Evolutionary conservation across 2,797 vertebrate species (phyloP).

Genomic region (Lepidocolaptes lacrymiger): DNA sequence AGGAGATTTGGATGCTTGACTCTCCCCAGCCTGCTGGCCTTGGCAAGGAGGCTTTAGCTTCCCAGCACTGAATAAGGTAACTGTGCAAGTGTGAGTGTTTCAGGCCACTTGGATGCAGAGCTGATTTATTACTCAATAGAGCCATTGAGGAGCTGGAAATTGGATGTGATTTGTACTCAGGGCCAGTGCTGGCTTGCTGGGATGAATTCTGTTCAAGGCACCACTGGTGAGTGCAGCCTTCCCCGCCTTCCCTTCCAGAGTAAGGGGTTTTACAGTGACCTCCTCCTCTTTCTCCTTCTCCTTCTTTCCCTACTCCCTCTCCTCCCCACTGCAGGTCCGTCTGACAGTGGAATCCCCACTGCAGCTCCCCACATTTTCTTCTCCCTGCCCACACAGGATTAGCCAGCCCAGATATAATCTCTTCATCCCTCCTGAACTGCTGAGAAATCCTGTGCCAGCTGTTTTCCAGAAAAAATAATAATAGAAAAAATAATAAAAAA

Average conservation of each 20-base stretch:
- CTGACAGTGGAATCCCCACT: neutral
- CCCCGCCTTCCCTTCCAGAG: neutral
- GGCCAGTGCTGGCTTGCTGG: slow-evolving; percentile 16
- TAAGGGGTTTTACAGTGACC: neutral
- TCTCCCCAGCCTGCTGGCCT: neutral
- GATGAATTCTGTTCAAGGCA: neutral
- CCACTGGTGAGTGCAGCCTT: slow-evolving; percentile 12
- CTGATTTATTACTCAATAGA: slow-evolving; percentile 63
- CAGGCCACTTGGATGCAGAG: neutral
- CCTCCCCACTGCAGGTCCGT: accelerated
- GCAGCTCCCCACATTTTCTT: neutral
- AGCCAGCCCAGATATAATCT: neutral
- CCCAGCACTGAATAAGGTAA: slow-evolving; percentile 19
- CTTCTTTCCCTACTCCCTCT: neutral
- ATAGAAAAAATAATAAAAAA: neutral
- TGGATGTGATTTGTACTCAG: slow-evolving; percentile 57
- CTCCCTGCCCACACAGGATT: neutral
- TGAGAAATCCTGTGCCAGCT: neutral
- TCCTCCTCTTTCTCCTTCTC: neutral
- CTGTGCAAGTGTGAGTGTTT: neutral
- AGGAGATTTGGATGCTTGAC: slow-evolving; percentile 12
- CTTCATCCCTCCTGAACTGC: neutral
- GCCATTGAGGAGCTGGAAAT: slow-evolving; percentile 48
- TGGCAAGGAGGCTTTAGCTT: slow-evolving; percentile 34
- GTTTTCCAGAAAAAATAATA: neutral